Evolutionary conservation across 2,113 vertebrate genomes (phyloP), one percentile per base, ranked within the genome.

Genomic region (Vimba vimba): DNA sequence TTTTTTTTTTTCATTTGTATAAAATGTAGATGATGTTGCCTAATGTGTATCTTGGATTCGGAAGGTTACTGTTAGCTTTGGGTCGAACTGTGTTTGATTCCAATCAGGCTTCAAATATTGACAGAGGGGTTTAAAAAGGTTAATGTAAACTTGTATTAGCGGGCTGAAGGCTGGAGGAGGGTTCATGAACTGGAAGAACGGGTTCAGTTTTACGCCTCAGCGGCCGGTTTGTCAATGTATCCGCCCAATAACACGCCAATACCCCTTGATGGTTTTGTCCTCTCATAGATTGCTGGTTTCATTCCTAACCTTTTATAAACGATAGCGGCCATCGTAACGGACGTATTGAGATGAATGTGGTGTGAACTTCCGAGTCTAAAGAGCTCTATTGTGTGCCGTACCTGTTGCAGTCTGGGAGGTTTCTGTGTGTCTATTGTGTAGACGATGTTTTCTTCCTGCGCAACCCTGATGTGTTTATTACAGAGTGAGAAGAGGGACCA

Each of bases 151-250:
- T 30, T 60, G 79, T 62, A 79, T 83, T 88, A 89, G 90, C 86
- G 52, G 36, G n/a, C 75, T 27, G 36, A 60, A 23, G 55, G 21
- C n/a, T 50, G 55, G 85, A 71, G 76, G 64, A 55, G 66, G 85
- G 66, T 83, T 87, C 86, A 76, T 87, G 23, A 91, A 91, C 93
- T 23, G 82, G 92, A 89, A 90, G 84, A 92, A 91, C 94, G 85
- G 89, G 94, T 94, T 93, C 87, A 47, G 68, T 83, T 84, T 85
- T 64, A 9, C 77, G 23, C 47, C 52, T 36, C 52, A 21, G 21
- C 8, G 52, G 15, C 52, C 47, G 47, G 47, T 50, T 15, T 52
- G 50, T 52, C 50, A 13, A 11, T 3, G 4, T 4, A 30, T 15
- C n/a, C 13, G 57, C 55, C 64, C 60, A 30, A 74, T 57, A 60